These are phyloP conservation scores for Linnaemya vulpina DNA, from an alignment of 2,888 invertebrate species.

Conservation along the genomic window DNA sequence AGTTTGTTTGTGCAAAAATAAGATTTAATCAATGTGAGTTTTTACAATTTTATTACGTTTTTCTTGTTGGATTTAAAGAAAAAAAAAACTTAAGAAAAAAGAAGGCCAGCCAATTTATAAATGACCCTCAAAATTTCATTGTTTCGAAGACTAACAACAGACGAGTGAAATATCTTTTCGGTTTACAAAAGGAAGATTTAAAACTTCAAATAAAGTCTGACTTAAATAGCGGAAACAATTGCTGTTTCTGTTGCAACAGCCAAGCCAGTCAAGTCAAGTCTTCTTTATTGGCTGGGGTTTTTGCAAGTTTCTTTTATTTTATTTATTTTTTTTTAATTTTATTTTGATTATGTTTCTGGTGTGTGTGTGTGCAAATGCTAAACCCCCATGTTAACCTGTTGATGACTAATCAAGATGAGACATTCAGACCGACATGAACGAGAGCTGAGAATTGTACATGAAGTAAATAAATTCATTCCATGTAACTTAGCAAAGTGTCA, in stretches of 20 bases:
- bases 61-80: not conserved
- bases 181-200: constrained; percentile 14
- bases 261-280: not conserved
- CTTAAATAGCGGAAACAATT: constrained; percentile 66
- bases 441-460: constrained; percentile 29
- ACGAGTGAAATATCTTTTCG: not conserved
- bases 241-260: constrained; percentile 58
- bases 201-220: constrained; percentile 41
- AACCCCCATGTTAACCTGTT: constrained; percentile 50
- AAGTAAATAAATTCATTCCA: constrained; percentile 43
- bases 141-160: not conserved
- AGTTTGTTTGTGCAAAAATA: not conserved
- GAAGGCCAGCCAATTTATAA: constrained; percentile 33
- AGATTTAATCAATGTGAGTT: not conserved
- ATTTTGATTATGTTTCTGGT: not conserved
- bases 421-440: constrained; percentile 23
- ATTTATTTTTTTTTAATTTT: not conserved
- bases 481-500: constrained; percentile 37
- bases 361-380: constrained; percentile 48
- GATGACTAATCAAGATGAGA: constrained; percentile 56
- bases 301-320: constrained; percentile 19
- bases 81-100: not conserved
- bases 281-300: constrained; percentile 4
- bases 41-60: constrained; percentile 18
- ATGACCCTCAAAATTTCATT: constrained; percentile 51